Conservation (phyloP, 2,797 vertebrate species). For the Poeciliopsis presidionis region DNA sequence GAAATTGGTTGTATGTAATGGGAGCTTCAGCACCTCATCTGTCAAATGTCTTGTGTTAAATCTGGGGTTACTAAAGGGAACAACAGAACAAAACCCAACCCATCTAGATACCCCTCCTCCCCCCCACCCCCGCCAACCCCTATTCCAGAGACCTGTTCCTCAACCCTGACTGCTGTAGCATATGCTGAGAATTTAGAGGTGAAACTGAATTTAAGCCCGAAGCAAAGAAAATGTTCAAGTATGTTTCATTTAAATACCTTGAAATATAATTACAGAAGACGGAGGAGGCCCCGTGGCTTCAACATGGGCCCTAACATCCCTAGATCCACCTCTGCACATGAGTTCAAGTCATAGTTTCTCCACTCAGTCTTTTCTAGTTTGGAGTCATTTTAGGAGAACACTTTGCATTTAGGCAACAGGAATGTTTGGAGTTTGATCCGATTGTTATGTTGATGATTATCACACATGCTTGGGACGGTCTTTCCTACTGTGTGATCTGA, state of each 20-base stretch:
- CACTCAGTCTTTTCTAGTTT: not conserved
- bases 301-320: not conserved
- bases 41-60: not conserved
- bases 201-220: not conserved
- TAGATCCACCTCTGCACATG: not conserved
- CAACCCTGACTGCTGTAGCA: not conserved
- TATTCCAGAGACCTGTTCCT: not conserved
- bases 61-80: not conserved
- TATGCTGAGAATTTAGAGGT: not conserved
- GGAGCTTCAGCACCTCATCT: not conserved
- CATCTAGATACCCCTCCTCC: not conserved
- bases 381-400: too few relatives aligned
- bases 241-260: not conserved
- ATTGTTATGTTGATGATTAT: too few relatives aligned
- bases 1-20: not conserved
- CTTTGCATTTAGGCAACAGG: too few relatives aligned
- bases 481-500: not conserved
- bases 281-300: not conserved
- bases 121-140: not conserved
- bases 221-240: not conserved
- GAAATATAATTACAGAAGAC: not conserved
- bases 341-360: not conserved
- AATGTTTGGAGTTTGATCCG: too few relatives aligned
- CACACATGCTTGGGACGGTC: not conserved
- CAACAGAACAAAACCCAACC: not conserved